Percentiles rank a stretch among this genome's conserved stretches.
Conservation (phyloP, 1,140 invertebrate species). For the Drosophila tristis region DNA sequence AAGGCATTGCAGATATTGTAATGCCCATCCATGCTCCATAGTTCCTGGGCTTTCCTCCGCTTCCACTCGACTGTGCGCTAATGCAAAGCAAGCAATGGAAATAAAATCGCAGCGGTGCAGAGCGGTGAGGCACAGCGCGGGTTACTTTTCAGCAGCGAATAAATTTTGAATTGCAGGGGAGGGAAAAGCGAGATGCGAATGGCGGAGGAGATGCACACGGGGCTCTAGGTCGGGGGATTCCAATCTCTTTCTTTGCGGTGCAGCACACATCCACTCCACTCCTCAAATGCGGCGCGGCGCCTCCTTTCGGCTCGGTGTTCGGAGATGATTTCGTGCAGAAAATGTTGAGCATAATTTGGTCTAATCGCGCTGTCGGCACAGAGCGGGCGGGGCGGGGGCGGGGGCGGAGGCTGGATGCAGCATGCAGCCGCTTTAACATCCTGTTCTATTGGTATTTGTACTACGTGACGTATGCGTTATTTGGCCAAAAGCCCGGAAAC, state of each 20-base stretch:
- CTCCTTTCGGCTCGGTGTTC: slow-evolving; percentile 40
- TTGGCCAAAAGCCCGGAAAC: slow-evolving; percentile 35
- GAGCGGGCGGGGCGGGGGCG: slow-evolving; percentile 13
- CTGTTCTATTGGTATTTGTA: slow-evolving; percentile 66
- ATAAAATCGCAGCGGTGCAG: slow-evolving; percentile 59
- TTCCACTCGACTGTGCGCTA: slow-evolving; percentile 71
- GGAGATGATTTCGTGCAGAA: slow-evolving; percentile 76
- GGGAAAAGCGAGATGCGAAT: neutral
- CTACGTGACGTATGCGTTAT: slow-evolving; percentile 78
- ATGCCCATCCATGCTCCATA: slow-evolving; percentile 52
- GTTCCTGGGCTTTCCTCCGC: slow-evolving; percentile 13
- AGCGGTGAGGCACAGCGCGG: slow-evolving; percentile 5
- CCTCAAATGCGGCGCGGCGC: slow-evolving; percentile 6
- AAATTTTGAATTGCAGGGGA: slow-evolving; percentile 62
- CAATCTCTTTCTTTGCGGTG: slow-evolving; percentile 61
- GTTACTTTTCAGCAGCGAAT: slow-evolving; percentile 70
- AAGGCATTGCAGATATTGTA: slow-evolving; percentile 73
- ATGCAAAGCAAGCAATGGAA: slow-evolving; percentile 77
- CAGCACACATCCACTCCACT: slow-evolving; percentile 20
- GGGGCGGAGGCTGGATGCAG: neutral
- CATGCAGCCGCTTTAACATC: slow-evolving; percentile 37
- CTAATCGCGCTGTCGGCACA: slow-evolving; percentile 61
- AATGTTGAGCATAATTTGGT: slow-evolving; percentile 79
- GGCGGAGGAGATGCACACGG: slow-evolving; percentile 1
- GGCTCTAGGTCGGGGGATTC: slow-evolving; percentile 44